Evolutionary conservation across 2,113 vertebrate species (phyloP).

Genomic region (Sclerurus mexicanus): DNA sequence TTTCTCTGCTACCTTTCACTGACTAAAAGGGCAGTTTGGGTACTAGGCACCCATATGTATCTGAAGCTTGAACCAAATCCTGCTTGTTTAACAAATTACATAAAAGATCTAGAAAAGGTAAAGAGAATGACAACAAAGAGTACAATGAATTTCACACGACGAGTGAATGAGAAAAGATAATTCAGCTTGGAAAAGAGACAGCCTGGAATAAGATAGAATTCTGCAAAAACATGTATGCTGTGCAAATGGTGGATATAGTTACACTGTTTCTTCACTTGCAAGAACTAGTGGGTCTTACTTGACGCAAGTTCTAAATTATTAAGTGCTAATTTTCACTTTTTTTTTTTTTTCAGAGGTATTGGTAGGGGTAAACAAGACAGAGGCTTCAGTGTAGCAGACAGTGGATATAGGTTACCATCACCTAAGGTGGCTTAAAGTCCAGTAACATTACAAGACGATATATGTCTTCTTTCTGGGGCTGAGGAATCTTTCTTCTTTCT

Average conservation of each 20-base stretch:
- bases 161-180: not conserved
- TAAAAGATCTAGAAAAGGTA: not conserved
- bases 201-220: not conserved
- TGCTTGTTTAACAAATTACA: not conserved
- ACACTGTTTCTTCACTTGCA: not conserved
- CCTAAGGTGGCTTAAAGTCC: not conserved
- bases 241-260: not conserved
- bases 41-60: not conserved
- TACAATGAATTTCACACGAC: not conserved
- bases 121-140: not conserved
- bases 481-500: not conserved
- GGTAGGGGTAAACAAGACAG: not conserved
- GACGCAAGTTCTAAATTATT: not conserved
- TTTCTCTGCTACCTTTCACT: not conserved
- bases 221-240: not conserved
- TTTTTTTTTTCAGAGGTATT: not conserved
- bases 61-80: not conserved
- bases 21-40: not conserved
- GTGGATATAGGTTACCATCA: not conserved
- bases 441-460: not conserved
- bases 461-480: not conserved
- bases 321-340: not conserved
- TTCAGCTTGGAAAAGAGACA: not conserved
- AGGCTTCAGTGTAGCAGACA: not conserved
- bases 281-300: not conserved